Evolutionary conservation across 2,113 vertebrate genomes (phyloP).

Genomic region (Tychaedon coryphoeus): DNA sequence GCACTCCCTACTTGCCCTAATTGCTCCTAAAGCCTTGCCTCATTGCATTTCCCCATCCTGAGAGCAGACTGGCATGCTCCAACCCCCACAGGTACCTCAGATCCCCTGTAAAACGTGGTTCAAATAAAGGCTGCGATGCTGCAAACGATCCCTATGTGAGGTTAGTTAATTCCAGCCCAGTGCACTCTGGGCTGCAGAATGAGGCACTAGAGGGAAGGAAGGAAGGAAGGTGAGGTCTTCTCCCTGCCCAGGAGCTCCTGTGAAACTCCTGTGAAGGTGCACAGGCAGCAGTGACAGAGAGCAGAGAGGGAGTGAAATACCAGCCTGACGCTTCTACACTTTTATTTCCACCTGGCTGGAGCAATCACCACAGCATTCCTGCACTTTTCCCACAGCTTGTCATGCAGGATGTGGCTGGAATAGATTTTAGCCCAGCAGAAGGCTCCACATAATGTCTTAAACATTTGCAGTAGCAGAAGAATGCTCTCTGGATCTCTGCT

Average conservation of each 20-base stretch:
- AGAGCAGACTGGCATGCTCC: not conserved
- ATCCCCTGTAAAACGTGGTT: not conserved
- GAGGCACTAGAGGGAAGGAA: not conserved
- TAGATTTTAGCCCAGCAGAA: not conserved
- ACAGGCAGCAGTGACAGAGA: fast-evolving
- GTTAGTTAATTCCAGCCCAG: not conserved
- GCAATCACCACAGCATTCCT: fast-evolving
- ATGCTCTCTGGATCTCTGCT: not conserved
- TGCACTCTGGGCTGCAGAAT: fast-evolving
- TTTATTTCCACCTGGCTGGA: not conserved
- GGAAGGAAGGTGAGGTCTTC: not conserved
- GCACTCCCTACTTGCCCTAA: not conserved
- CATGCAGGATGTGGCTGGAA: not conserved
- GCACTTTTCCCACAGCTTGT: not conserved
- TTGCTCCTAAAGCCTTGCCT: not conserved
- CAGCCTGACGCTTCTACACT: not conserved
- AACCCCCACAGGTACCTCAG: not conserved
- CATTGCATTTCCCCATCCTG: not conserved
- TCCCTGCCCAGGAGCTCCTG: not conserved
- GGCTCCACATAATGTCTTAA: not conserved
- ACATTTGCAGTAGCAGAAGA: not conserved
- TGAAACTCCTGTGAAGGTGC: fast-evolving
- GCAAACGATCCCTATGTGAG: not conserved
- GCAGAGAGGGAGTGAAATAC: not conserved
- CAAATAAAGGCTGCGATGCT: not conserved